Base-by-base conservation (phyloP, 2,797 vertebrate species). In the Falco biarmicus region DNA sequence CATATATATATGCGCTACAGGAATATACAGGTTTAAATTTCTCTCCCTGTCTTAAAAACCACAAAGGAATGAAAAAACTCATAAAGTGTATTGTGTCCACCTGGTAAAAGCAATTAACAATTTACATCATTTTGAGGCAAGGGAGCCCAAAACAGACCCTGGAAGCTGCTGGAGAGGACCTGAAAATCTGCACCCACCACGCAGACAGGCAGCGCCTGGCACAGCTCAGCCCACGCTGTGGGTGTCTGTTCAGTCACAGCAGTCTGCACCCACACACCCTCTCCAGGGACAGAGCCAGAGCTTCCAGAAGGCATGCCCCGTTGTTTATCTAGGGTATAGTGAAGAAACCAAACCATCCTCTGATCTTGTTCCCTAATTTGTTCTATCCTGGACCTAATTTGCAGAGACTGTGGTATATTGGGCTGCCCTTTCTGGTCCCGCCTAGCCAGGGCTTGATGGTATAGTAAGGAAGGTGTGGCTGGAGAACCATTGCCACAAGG, bases 401-500 rank as follows among this genome's bases (percentile, higher is more conserved):
- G 20, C 15, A 68, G 50, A 0, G 3, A 28, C 80, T 74, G 66
- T 83, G 80, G 20, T 70, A 41, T 69, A 57, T 11, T 5, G 48
- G 66, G 50, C 32, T 84, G 43, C 47, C 56, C 31, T 90, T 66
- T 45, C 26, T 53, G 63, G 73, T 79, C 41, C 50, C 51, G 91
- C 43, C 11, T 41, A 92, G 80, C 60, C 10, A 10, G 76, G 75
- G 54, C 28, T 91, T 6, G 1, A 90, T 97, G 98, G 71, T 66
- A 80, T 96, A 98, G 97, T 78, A 97, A 98, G 97, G 96, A 98
- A 97, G 96, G 95, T 97, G 97, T 96, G 96, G 98, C 98, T 98
- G 98, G 98, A 98, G 98, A 99, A 98, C 98, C 96, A 84, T 97
- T 98, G 98, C 98, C 98, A 97, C 98, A 98, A 98, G 98, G 98